Evolutionary conservation across 2,113 vertebrate species (phyloP), one percentile per base, ranked within the genome.

Genomic region (Upupa epops): DNA sequence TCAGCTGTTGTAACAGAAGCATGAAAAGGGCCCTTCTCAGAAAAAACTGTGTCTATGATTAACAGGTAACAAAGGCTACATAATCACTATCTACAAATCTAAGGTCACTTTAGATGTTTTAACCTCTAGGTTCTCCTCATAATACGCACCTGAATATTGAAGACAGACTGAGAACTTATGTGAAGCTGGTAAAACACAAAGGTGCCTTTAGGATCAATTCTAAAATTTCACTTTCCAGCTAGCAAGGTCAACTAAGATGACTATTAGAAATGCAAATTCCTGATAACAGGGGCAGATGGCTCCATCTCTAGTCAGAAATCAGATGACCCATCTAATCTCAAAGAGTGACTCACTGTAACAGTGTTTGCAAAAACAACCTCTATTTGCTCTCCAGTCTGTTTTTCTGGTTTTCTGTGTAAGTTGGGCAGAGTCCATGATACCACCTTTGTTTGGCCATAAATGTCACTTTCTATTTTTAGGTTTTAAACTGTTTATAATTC

Each of bases 401-500:
- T 89, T 65, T 40, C 34, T 91, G 31, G 10, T 85, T 82, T 89
- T 66, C 60, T 54, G 0, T 13, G 14, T 32, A 61, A 49, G 24
- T 4, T 83, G 56, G 40, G 54, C 69, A 79, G 76, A 88, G 54
- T 26, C 84, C 40, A 13, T 0, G 18, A 60, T 36, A n/a, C 65
- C 87, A 88, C 69, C 77, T 90, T 86, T 86, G 80, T 40, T 70
- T 81, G 42, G 70, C 32, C 61, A 70, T 72, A 52, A 88, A 88
- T 81, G 77, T 60, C 28, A 86, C 36, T 72, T 89, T 54, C 80
- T 91, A 61, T 46, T 83, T 91, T 88, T 64, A 89, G 51, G 18
- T 92, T 91, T 86, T 86, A 94, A 88, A 83, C 81, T 86, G 72
- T 52, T 94, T 86, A 88, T 56, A 58, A 83, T 91, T 92, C 89